phyloP scores from a whole-genome alignment of 37 sponge, comb jelly and placozoan species.

The Halichondria panicea region DNA sequence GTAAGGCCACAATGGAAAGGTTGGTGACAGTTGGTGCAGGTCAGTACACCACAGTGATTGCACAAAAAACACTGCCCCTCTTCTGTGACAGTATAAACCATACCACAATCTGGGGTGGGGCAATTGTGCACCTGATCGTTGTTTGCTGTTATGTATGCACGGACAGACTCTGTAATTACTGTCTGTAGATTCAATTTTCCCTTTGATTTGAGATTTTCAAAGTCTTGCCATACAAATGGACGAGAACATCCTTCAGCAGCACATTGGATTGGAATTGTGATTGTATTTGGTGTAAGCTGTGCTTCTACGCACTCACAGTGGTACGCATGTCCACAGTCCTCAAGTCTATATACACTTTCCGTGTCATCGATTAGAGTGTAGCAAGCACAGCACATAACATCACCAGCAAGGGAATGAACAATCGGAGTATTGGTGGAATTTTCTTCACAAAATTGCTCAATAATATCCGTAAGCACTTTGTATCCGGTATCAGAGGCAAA shows the following conservation, averaged over 20 bases:
- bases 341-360: slow-evolving; percentile 20
- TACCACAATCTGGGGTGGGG: slow-evolving; percentile 69
- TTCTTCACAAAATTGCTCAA: not conserved
- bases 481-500: slow-evolving; percentile 21
- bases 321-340: slow-evolving; percentile 77
- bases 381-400: slow-evolving; percentile 35
- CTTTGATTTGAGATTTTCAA: slow-evolving; percentile 38
- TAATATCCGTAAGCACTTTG: not conserved
- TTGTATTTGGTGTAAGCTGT: slow-evolving; percentile 39
- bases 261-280: slow-evolving; percentile 64
- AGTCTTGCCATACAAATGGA: slow-evolving; percentile 71
- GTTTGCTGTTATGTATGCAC: slow-evolving; percentile 20
- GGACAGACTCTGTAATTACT: slow-evolving; percentile 22
- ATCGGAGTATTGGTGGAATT: not conserved
- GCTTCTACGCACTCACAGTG: slow-evolving; percentile 54
- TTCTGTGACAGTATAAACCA: slow-evolving; percentile 47
- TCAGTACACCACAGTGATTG: slow-evolving; percentile 34
- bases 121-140: slow-evolving; percentile 21
- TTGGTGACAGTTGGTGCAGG: slow-evolving; percentile 56
- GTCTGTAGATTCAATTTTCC: slow-evolving; percentile 11
- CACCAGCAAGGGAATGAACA: not conserved
- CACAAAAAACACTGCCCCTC: slow-evolving; percentile 45
- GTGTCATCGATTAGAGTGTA: slow-evolving; percentile 13
- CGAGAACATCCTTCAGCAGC: slow-evolving; percentile 59
- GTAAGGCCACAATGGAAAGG: slow-evolving; percentile 62